Evolutionary conservation across 2,888 invertebrate genomes (phyloP).

Genomic region (Apamea monoglypha): DNA sequence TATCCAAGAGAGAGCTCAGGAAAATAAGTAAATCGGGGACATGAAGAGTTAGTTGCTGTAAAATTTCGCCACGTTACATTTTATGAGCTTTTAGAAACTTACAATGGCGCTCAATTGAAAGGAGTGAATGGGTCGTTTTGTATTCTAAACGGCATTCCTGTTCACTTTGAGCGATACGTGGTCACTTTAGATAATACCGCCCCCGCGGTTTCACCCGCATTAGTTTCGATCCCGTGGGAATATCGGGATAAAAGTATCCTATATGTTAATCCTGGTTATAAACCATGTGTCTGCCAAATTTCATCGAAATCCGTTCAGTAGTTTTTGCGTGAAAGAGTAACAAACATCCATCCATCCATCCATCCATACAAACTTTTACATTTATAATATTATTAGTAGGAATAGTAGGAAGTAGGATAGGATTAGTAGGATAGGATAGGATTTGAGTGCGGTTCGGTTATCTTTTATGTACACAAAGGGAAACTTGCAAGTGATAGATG

Average conservation of each 20-base stretch:
- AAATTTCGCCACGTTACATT: background rate
- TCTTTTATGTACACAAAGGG: background rate
- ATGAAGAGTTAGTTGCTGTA: background rate
- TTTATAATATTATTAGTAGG: too few species aligned
- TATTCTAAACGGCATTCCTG: slow-evolving; percentile 21
- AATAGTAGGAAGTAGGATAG: too few species aligned
- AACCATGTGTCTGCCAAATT: too few species aligned
- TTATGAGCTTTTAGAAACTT: background rate
- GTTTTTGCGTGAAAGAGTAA: too few species aligned
- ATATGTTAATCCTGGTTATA: too few species aligned
- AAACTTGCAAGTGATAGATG: background rate
- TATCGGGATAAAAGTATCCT: too few species aligned
- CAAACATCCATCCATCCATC: too few species aligned
- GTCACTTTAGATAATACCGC: slow-evolving; percentile 1
- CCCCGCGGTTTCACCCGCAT: too few species aligned
- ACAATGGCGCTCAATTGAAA: background rate
- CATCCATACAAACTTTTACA: too few species aligned
- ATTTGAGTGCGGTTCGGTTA: background rate
- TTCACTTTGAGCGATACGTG: slow-evolving; percentile 28
- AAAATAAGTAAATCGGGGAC: background rate
- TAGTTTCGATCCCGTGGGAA: too few species aligned
- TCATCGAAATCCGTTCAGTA: too few species aligned
- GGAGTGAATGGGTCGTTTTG: background rate
- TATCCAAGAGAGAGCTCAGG: background rate
- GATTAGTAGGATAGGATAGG: too few species aligned